Conservation (phyloP, 2,797 vertebrate species). For the Anolis apletophallus region DNA sequence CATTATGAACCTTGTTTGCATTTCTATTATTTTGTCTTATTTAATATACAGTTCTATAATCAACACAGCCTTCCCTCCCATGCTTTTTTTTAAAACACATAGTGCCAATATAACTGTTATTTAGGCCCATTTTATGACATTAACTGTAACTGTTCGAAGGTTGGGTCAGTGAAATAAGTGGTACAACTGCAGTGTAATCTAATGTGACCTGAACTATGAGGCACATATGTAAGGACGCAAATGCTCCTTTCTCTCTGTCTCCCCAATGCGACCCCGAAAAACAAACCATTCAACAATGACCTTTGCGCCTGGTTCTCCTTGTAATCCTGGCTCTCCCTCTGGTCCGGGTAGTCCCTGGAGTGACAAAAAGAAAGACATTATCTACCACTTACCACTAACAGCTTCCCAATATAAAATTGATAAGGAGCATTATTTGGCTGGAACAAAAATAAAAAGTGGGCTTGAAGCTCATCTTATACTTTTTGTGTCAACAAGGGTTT, state of each 20-base stretch:
- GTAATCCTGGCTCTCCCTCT: constrained; percentile 88
- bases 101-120: neutral
- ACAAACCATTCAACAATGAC: constrained; percentile 73
- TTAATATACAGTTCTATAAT: neutral
- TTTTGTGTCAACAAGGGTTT: neutral
- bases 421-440: neutral
- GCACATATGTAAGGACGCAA: neutral
- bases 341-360: constrained; percentile 87
- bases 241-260: neutral
- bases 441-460: neutral
- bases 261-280: neutral
- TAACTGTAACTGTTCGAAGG: neutral
- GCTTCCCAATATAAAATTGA: constrained; percentile 23
- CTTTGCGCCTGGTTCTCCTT: constrained; percentile 90
- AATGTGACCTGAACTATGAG: neutral
- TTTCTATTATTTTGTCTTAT: neutral
- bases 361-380: constrained; percentile 36
- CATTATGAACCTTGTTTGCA: neutral
- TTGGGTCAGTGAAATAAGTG: neutral
- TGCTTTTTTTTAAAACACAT: neutral
- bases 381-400: neutral
- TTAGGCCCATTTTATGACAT: neutral
- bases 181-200: neutral
- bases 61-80: neutral
- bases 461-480: neutral